These are phyloP conservation scores for Ceryle rudis DNA, from an alignment of 2,797 vertebrate species.

Conservation along the genomic window DNA sequence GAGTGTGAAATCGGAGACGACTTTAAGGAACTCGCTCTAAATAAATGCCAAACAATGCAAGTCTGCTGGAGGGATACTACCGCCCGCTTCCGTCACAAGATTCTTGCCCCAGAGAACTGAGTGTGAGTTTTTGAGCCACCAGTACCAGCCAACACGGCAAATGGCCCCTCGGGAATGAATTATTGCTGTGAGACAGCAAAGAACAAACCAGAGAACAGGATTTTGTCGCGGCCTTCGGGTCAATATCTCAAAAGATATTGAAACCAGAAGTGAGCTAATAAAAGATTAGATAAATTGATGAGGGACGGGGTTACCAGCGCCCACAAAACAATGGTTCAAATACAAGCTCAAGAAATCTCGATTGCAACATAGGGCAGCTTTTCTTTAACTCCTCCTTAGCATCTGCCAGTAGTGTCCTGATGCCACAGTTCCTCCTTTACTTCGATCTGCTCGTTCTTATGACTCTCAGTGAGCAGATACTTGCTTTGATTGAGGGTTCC, in stretches of 20 bases:
- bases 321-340: accelerated
- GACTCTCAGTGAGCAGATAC: accelerated
- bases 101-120: not conserved
- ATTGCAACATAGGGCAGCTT: not conserved
- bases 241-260: accelerated
- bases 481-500: accelerated
- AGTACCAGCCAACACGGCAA: not conserved
- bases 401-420: not conserved
- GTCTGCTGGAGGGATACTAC: not conserved
- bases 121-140: accelerated
- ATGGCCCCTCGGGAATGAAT: not conserved
- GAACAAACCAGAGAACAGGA: not conserved
- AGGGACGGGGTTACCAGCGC: not conserved
- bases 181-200: not conserved
- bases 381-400: not conserved
- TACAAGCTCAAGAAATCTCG: not conserved
- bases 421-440: not conserved
- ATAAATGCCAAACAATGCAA: not conserved
- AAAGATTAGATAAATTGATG: too few relatives aligned
- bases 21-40: not conserved
- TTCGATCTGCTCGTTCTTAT: too few relatives aligned
- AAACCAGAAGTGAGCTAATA: not conserved
- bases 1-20: not conserved
- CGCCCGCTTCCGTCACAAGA: not conserved
- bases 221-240: not conserved